These are phyloP conservation scores for Eonycteris spelaea DNA, from an alignment of 2,113 vertebrate genomes.

Conservation along the genomic window DNA sequence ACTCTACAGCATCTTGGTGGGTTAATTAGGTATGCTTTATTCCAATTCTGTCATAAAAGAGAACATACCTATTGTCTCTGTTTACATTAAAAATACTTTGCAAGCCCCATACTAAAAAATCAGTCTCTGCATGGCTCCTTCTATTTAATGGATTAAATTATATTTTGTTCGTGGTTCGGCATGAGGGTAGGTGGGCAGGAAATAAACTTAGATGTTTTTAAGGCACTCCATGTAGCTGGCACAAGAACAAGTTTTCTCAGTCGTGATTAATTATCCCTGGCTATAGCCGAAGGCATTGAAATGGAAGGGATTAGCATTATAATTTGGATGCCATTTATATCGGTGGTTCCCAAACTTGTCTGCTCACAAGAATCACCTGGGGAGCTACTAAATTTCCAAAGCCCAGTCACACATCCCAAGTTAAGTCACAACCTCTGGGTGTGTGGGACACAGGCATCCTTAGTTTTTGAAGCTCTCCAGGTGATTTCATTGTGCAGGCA, in stretches of 20 bases:
- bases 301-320: constrained; percentile 57
- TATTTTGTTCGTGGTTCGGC: constrained; percentile 44
- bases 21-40: constrained; percentile 75
- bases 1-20: constrained; percentile 56
- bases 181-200: constrained; percentile 10
- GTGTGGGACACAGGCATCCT: background rate
- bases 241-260: constrained; percentile 26
- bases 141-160: constrained; percentile 44
- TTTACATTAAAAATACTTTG: constrained; percentile 69
- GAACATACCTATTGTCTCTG: constrained; percentile 63
- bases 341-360: background rate
- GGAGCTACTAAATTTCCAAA: background rate
- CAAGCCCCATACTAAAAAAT: constrained; percentile 36
- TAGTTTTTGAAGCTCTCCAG: background rate
- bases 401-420: background rate
- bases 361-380: background rate
- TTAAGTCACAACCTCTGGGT: background rate
- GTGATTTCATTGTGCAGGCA: rapidly evolving
- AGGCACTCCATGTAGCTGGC: background rate
- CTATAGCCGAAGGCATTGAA: constrained; percentile 42
- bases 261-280: constrained; percentile 54
- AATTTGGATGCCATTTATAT: constrained; percentile 53
- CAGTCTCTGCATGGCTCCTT: constrained; percentile 15
- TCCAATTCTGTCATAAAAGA: constrained; percentile 69
- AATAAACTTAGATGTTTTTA: constrained; percentile 41